Base-by-base conservation (phyloP, 2,797 vertebrate genomes). In the Valencia hispanica region DNA sequence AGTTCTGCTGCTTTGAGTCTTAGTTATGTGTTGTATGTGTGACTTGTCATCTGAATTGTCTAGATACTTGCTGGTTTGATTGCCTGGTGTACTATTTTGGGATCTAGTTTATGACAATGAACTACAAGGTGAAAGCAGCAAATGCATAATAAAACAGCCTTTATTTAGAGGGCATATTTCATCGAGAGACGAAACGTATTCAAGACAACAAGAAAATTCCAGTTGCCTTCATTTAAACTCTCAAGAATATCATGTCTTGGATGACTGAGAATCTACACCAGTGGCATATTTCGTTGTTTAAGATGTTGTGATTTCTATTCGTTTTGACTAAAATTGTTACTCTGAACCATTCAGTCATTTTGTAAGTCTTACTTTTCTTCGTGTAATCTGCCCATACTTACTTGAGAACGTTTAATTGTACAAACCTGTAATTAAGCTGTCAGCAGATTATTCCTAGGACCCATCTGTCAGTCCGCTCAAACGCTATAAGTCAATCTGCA, bases 11-110 rank as follows among this genome's bases (percentile, higher is more conserved):
- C 59, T 63, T 17, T 18, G 57, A 61, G 69, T 71, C 80, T 84
- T 84, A 82, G 41, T 84, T 86, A 55, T 82, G 57, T 83, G 61
- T 81, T 50, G 34, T 43, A 50, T 36, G 48, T 74, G 63, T 78
- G 30, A 75, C 32, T 80, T 77, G 59, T 84, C 79, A 47, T 74
- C 83, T 83, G 84, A 80, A 84, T 87, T 76, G 77, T 82, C 73
- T 72, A 55, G 71, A 84, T 79, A 82, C 66, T 7, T 41, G 20
- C 72, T 30, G 61, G 71, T 82, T 82, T 80, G 73, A 78, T 82
- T 57, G 41, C 30, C 66, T 80, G 51, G 53, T 5, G 47, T 17
- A 39, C 65, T 73, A 74, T 75, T 78, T 79, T 78, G 30, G 53
- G 77, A 43, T 43, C 34, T 34, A 39, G 14, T 20, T 17, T 79